A percentile compares a stretch with the other conserved stretches of the same genome.
Evolutionary conservation across 2,113 vertebrate species (phyloP).

Genomic region (Thalassarche chlororhynchos): DNA sequence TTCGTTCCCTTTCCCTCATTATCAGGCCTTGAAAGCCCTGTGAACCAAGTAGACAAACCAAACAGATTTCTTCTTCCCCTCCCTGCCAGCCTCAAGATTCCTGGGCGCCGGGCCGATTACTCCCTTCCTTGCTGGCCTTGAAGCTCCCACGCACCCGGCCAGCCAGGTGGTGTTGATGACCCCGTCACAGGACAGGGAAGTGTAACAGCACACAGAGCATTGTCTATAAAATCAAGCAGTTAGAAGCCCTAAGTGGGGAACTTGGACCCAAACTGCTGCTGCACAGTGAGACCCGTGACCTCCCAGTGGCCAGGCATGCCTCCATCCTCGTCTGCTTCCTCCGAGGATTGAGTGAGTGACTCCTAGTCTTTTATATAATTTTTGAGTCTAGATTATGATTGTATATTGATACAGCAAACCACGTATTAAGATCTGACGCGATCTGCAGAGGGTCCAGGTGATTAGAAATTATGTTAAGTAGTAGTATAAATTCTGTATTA

Average conservation of each 20-base stretch:
- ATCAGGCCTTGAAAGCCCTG: neutral
- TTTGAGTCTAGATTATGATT: neutral
- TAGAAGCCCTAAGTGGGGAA: neutral
- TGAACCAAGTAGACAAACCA: neutral
- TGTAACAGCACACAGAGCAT: neutral
- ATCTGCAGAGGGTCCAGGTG: neutral
- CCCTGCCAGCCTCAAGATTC: neutral
- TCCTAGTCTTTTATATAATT: neutral
- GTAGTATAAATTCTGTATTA: neutral
- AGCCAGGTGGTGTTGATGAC: neutral
- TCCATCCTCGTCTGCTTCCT: neutral
- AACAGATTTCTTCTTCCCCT: neutral
- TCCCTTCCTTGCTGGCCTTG: neutral
- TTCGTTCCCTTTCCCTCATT: neutral
- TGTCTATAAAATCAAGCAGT: neutral
- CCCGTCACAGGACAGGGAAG: neutral
- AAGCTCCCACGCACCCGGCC: neutral
- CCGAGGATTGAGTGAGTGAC: neutral
- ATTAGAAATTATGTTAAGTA: neutral
- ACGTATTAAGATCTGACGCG: neutral
- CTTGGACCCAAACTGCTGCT: neutral
- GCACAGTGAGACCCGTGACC: neutral
- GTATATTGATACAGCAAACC: neutral
- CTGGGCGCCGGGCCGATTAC: neutral
- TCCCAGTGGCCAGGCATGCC: accelerated